Percentiles rank a stretch among this genome's conserved stretches.
Conservation (phyloP, 2,113 vertebrate species). For the Channa maculata region DNA sequence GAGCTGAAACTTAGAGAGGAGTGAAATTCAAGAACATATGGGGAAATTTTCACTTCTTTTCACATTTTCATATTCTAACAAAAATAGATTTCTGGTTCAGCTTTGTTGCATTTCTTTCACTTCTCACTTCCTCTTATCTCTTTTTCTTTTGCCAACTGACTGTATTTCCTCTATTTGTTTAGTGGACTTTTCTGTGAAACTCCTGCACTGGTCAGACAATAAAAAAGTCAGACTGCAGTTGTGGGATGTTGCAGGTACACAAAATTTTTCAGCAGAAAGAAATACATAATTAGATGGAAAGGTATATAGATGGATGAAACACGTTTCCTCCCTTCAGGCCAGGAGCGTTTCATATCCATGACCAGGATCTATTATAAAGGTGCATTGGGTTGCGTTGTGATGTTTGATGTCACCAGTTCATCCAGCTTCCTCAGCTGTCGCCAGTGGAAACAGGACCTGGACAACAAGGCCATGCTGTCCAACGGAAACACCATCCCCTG, state of each 20-base stretch:
- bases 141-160: not conserved
- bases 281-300: not conserved
- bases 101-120: constrained; percentile 11
- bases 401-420: constrained; percentile 90
- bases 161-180: not conserved
- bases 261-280: no score
- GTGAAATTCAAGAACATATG: no score
- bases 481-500: constrained; percentile 85
- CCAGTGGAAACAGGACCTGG: constrained; percentile 90
- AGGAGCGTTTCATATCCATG: constrained; percentile 93
- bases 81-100: not conserved
- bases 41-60: no score
- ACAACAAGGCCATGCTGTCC: constrained; percentile 84
- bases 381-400: constrained; percentile 86
- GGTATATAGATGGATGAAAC: not conserved
- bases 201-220: constrained; percentile 89
- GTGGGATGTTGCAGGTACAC: constrained; percentile 92
- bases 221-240: constrained; percentile 89
- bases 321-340: constrained; percentile 76
- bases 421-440: constrained; percentile 87
- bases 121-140: constrained; percentile 5
- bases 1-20: no score
- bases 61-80: no score
- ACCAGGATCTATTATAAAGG: constrained; percentile 90
- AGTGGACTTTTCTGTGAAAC: constrained; percentile 93